Evolutionary conservation across 1,140 invertebrate genomes (phyloP).

Genomic region (Ctenoplectra terminalis): DNA sequence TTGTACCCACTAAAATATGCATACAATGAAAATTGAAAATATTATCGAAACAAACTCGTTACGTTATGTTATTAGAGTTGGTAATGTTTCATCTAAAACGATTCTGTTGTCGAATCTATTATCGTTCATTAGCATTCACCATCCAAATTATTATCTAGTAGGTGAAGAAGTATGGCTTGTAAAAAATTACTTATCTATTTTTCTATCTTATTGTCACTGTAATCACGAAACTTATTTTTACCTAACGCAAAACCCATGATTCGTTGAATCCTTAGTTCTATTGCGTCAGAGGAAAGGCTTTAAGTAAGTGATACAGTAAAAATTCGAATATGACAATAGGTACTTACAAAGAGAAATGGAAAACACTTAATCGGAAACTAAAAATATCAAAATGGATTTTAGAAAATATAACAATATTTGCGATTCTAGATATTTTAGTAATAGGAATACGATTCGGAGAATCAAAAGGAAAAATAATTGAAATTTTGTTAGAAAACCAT

Average conservation of each 20-base stretch:
- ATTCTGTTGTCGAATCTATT: not conserved
- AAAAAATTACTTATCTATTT: not conserved
- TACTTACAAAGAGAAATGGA: not conserved
- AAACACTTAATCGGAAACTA: too few species aligned
- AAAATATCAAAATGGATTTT: not conserved
- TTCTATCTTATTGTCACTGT: slow-evolving; percentile 12
- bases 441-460: too few species aligned
- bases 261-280: slow-evolving; percentile 50
- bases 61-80: not conserved
- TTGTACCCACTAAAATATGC: not conserved
- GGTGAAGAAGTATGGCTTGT: not conserved
- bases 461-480: not conserved
- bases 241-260: slow-evolving; percentile 7
- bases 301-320: not conserved
- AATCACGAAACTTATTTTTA: slow-evolving; percentile 25
- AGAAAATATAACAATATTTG: not conserved
- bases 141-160: not conserved
- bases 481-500: slow-evolving; percentile 15
- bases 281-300: not conserved
- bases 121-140: not conserved
- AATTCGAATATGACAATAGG: too few species aligned
- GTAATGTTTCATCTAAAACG: not conserved
- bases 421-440: not conserved
- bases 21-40: not conserved
- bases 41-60: not conserved